A percentile compares a stretch with the other conserved stretches of the same genome.
Evolutionary conservation across 2,797 vertebrate genomes (phyloP).

Genomic region (Botia kubotai): DNA sequence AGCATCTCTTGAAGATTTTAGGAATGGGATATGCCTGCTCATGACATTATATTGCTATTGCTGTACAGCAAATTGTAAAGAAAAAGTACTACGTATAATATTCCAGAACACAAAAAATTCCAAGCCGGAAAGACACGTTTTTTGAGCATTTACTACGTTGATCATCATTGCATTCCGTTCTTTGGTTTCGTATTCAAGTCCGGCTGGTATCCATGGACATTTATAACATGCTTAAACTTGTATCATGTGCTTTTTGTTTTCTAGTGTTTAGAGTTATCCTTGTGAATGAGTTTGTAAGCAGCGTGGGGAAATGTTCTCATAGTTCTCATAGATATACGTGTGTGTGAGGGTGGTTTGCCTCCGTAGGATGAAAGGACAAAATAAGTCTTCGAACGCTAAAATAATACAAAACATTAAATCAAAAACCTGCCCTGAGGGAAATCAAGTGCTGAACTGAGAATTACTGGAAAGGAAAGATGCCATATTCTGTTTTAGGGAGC

Average conservation of each 20-base stretch:
- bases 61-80: conserved; percentile 73
- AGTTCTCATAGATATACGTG: conserved; percentile 61
- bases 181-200: conserved; percentile 31
- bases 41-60: conserved; percentile 40
- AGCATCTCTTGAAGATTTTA: conserved; percentile 34
- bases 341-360: conserved; percentile 60
- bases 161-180: conserved; percentile 57
- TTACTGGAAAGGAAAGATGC: conserved; percentile 59
- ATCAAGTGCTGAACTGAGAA: conserved; percentile 50
- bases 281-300: conserved; percentile 54
- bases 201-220: conserved; percentile 34
- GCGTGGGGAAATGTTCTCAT: conserved; percentile 53
- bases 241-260: conserved; percentile 63
- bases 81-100: conserved; percentile 58
- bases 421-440: conserved; percentile 58
- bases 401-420: conserved; percentile 55
- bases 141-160: conserved; percentile 57
- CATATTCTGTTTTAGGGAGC: conserved; percentile 64
- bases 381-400: conserved; percentile 53
- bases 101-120: conserved; percentile 58
- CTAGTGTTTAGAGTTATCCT: conserved; percentile 45
- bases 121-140: conserved; percentile 37
- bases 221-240: conserved; percentile 47
- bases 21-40: conserved; percentile 42
- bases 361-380: conserved; percentile 50